Percentiles rank a stretch among this genome's conserved stretches.
phyloP scores from a whole-genome alignment of 1,140 invertebrate species.

The Drosophila prosaltans region DNA sequence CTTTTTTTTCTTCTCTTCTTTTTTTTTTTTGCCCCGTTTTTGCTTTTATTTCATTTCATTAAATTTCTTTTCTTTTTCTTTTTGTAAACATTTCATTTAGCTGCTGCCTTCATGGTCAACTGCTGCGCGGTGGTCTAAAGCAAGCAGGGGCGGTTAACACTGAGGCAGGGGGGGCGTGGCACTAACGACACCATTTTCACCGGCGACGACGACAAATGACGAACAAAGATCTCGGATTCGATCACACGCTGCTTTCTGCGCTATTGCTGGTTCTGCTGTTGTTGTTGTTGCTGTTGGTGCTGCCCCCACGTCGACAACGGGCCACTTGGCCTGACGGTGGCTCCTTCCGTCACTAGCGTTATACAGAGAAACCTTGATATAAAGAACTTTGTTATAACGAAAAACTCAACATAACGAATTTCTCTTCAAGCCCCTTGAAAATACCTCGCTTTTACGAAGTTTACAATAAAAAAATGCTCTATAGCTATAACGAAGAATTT shows the following conservation, averaged over 20 bases:
- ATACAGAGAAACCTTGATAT: too few relatives aligned
- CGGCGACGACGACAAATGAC: slow-evolving; percentile 40
- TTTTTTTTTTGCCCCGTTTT: slow-evolving; percentile 35
- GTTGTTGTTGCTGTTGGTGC: slow-evolving; percentile 28
- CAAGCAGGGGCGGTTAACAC: slow-evolving; percentile 21
- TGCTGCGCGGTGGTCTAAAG: slow-evolving; percentile 20
- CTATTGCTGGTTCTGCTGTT: background rate
- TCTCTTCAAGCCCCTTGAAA: too few relatives aligned
- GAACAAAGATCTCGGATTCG: slow-evolving; percentile 32
- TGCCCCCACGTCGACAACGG: slow-evolving; percentile 24
- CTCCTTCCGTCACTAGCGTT: slow-evolving; percentile 6
- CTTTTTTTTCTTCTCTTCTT: slow-evolving; percentile 26
- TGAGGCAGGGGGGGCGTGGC: slow-evolving; percentile 18
- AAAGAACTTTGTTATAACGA: too few relatives aligned
- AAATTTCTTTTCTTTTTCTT: slow-evolving; percentile 37
- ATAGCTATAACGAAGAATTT: too few relatives aligned
- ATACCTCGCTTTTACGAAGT: too few relatives aligned
- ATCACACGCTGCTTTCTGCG: slow-evolving; percentile 36
- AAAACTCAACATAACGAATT: too few relatives aligned
- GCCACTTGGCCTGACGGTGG: background rate
- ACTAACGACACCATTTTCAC: slow-evolving; percentile 54
- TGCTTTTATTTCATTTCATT: slow-evolving; percentile 40
- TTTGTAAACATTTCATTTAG: slow-evolving; percentile 68
- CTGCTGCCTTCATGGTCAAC: slow-evolving; percentile 57
- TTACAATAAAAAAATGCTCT: too few relatives aligned